Conservation (phyloP, 2,113 vertebrate genomes). For the Phoxinus phoxinus region DNA sequence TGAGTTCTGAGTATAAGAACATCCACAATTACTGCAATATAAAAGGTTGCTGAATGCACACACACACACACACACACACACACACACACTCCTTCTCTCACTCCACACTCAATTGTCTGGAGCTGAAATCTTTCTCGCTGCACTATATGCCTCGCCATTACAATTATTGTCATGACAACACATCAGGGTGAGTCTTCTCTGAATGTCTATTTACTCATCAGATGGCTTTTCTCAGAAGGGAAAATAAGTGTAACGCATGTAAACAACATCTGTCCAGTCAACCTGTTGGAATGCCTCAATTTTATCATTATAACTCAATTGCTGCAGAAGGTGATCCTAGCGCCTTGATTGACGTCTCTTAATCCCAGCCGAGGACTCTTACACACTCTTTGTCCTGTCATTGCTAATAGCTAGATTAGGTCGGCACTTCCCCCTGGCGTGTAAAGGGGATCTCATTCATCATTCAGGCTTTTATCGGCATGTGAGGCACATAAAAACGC, state of each 20-base stretch:
- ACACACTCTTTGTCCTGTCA: constrained; percentile 41
- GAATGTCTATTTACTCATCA: constrained; percentile 37
- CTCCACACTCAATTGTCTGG: constrained; percentile 38
- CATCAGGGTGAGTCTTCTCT: constrained; percentile 24
- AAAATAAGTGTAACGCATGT: constrained; percentile 5
- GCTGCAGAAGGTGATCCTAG: constrained; percentile 5
- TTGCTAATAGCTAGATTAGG: constrained; percentile 45
- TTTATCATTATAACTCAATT: constrained; percentile 25
- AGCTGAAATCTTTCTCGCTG: constrained; percentile 39
- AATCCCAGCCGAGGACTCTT: constrained; percentile 20
- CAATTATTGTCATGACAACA: constrained; percentile 53
- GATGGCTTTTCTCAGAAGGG: neutral
- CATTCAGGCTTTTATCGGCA: constrained; percentile 46
- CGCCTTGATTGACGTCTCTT: constrained; percentile 21
- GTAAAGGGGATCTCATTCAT: constrained; percentile 25
- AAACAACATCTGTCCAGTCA: constrained; percentile 36
- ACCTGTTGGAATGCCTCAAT: constrained; percentile 15
- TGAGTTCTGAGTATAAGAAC: neutral
- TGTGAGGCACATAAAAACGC: constrained; percentile 21
- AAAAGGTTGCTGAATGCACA: constrained; percentile 25
- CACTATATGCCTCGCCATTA: constrained; percentile 25
- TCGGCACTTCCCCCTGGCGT: neutral
- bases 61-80: neutral
- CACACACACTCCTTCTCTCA: neutral
- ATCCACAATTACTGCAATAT: constrained; percentile 30